Evolutionary conservation across 2,113 vertebrate species (phyloP).

Genomic region (Setophaga petechia): DNA sequence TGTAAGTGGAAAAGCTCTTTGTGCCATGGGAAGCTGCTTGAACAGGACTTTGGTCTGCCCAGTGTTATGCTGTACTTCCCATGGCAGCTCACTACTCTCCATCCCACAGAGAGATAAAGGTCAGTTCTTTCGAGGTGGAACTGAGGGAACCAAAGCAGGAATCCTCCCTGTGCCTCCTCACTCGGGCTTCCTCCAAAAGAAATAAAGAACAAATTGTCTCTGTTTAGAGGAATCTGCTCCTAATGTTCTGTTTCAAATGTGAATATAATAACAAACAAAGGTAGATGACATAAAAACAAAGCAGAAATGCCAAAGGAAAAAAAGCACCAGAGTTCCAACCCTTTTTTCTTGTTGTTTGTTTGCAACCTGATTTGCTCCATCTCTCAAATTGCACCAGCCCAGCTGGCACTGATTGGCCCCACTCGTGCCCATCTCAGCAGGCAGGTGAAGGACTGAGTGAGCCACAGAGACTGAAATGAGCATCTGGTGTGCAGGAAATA

Average conservation of each 20-base stretch:
- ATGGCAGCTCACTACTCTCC: conserved; percentile 30
- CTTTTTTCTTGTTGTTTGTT: not conserved
- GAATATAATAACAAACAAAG: not conserved
- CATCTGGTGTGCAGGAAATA: not conserved
- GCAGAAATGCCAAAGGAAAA: not conserved
- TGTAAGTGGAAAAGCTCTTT: conserved; percentile 23
- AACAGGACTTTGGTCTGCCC: not conserved
- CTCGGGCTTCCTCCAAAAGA: not conserved
- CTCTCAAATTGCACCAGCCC: not conserved
- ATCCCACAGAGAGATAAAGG: conserved; percentile 21
- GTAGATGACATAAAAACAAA: not conserved
- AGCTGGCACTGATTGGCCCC: not conserved
- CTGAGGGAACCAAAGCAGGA: not conserved
- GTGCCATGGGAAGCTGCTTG: conserved; percentile 40
- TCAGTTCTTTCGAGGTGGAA: conserved; percentile 52
- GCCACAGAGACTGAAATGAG: conserved; percentile 24
- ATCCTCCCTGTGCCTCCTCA: conserved; percentile 3
- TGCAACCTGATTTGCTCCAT: not conserved
- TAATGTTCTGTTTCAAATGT: not conserved
- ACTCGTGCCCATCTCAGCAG: not conserved
- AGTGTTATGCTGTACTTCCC: conserved; percentile 36
- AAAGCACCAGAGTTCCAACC: not conserved
- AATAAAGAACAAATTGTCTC: not conserved
- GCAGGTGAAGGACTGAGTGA: not conserved
- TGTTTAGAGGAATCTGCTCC: not conserved